Evolutionary conservation across 1,140 invertebrate genomes (phyloP).

Genomic region (Nylanderia fulva): DNA sequence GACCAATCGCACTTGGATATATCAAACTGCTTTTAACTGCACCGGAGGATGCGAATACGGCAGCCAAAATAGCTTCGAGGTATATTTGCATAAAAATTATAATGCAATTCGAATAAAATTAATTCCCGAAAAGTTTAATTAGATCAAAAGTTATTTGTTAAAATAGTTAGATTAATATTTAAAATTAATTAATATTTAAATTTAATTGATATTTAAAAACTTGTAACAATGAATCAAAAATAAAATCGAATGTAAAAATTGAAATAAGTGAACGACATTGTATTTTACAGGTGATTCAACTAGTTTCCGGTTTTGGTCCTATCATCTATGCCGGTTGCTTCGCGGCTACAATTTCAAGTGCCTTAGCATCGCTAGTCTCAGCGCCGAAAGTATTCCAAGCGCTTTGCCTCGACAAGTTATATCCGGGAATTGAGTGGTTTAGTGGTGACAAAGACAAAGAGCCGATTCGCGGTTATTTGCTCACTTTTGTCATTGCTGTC

Average conservation of each 20-base stretch:
- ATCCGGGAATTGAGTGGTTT: constrained; percentile 97
- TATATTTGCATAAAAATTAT: constrained; percentile 76
- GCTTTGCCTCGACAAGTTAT: constrained; percentile 97
- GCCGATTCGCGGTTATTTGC: constrained; percentile 95
- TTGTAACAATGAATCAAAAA: background rate
- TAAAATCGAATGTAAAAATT: background rate
- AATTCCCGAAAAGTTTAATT: constrained; percentile 5
- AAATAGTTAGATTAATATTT: background rate
- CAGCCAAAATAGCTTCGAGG: constrained; percentile 93
- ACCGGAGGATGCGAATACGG: constrained; percentile 89
- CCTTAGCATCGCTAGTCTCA: constrained; percentile 97
- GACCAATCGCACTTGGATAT: constrained; percentile 70
- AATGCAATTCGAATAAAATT: background rate
- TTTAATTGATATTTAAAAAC: background rate
- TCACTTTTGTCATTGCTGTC: constrained; percentile 96
- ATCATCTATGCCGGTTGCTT: constrained; percentile 98
- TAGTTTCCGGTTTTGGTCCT: constrained; percentile 95
- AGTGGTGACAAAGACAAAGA: constrained; percentile 97
- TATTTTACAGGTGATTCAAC: constrained; percentile 93
- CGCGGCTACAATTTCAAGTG: constrained; percentile 98
- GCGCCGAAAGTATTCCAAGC: constrained; percentile 98
- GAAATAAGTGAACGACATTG: background rate
- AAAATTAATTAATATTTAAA: no score
- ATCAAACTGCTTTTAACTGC: constrained; percentile 83
- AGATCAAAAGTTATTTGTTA: background rate